Percentiles rank a stretch among this genome's conserved stretches.
phyloP scores from a whole-genome alignment of 2,113 vertebrate genomes.

The Actenoides lindsayi region DNA sequence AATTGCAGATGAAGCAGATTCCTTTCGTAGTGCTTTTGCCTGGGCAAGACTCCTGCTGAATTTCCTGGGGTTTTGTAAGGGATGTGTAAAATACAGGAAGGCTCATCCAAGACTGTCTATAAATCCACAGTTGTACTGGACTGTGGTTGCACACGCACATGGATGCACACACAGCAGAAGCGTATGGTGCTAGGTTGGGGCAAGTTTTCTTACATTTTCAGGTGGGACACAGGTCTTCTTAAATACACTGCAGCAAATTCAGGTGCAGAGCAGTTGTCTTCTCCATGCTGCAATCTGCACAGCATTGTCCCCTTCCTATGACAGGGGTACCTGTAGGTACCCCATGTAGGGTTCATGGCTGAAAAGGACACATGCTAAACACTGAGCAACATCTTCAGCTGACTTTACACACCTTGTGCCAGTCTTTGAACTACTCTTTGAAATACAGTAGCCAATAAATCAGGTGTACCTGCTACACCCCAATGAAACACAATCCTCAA shows the following conservation, averaged over 20 bases:
- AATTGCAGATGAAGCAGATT: not conserved
- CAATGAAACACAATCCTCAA: not conserved
- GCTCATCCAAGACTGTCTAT: rapidly evolving
- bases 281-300: not conserved
- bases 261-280: not conserved
- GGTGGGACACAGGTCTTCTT: not conserved
- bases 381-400: not conserved
- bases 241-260: not conserved
- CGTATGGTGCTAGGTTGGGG: not conserved
- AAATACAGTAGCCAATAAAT: not conserved
- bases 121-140: not conserved
- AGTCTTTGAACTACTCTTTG: not conserved
- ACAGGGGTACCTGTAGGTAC: not conserved
- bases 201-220: not conserved
- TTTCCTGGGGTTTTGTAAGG: not conserved
- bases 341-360: not conserved
- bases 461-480: not conserved
- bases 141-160: not conserved
- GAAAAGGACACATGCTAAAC: not conserved
- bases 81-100: not conserved
- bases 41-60: not conserved
- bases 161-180: not conserved
- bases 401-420: not conserved
- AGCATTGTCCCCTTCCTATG: not conserved
- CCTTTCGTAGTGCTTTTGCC: not conserved